Conservation (phyloP, 1,140 invertebrate species). For the Cydia amplana region DNA sequence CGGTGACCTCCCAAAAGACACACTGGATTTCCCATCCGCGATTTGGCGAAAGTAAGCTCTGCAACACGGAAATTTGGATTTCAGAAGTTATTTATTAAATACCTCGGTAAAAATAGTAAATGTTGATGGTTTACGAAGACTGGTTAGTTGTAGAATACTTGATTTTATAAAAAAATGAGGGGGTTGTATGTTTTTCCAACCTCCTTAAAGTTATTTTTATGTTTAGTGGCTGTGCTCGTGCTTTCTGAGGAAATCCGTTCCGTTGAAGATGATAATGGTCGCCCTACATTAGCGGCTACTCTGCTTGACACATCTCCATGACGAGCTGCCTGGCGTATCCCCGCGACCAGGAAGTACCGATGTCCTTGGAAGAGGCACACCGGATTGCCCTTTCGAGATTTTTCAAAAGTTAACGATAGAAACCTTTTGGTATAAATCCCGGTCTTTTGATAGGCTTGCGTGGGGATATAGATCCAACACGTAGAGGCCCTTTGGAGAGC, state of each 20-base stretch:
- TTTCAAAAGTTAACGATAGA: neutral
- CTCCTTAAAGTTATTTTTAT: no score
- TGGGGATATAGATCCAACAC: no score
- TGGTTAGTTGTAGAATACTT: no score
- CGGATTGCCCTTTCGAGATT: neutral
- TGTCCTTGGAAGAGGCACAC: neutral
- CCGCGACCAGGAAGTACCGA: neutral
- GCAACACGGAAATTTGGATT: neutral
- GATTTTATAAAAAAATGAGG: no score
- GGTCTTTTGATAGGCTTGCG: no score
- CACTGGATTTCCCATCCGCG: neutral
- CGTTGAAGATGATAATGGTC: neutral
- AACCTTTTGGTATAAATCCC: no score
- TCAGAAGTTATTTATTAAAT: no score
- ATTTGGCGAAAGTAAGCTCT: constrained; percentile 3
- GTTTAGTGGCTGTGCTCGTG: neutral
- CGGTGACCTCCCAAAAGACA: neutral
- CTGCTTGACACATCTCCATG: neutral
- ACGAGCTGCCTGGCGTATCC: neutral
- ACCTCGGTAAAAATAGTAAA: no score
- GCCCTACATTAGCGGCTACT: neutral
- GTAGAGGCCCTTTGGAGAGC: no score
- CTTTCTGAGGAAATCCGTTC: neutral
- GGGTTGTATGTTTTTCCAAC: no score
- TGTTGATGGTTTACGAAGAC: no score